Conservation (phyloP, 2,113 vertebrate genomes). For the Syrrhaptes paradoxus region DNA sequence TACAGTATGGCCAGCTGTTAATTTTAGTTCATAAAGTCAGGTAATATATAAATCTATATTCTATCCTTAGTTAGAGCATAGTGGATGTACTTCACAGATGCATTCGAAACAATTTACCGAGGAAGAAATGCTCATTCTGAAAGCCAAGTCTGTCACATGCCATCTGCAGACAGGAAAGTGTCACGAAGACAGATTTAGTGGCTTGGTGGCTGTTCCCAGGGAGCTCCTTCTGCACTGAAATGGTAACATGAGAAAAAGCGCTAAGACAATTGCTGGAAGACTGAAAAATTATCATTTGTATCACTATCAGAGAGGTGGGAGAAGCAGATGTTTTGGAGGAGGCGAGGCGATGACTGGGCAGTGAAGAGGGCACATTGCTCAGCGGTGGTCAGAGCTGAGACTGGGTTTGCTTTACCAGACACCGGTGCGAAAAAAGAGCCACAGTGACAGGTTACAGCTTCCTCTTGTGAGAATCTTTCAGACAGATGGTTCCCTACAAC, state of each 20-base stretch:
- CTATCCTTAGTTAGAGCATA: not conserved
- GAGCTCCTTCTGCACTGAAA: slow-evolving; percentile 33
- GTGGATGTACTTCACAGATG: not conserved
- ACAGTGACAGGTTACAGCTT: not conserved
- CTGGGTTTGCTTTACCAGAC: not conserved
- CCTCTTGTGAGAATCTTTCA: not conserved
- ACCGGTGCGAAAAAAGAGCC: not conserved
- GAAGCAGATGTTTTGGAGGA: not conserved
- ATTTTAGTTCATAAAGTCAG: not conserved
- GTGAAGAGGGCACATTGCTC: not conserved
- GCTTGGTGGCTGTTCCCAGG: slow-evolving; percentile 14
- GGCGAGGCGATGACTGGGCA: not conserved
- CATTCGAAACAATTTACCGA: slow-evolving; percentile 14
- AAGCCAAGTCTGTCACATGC: slow-evolving; percentile 13
- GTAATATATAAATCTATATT: not conserved
- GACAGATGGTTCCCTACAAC: not conserved
- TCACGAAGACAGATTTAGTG: slow-evolving; percentile 49
- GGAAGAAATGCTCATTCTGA: slow-evolving; percentile 16
- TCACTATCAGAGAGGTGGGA: not conserved
- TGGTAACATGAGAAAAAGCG: slow-evolving; percentile 32
- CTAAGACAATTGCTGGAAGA: slow-evolving; percentile 21
- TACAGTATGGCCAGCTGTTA: not conserved
- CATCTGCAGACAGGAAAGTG: slow-evolving; percentile 53
- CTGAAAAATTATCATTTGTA: slow-evolving; percentile 35
- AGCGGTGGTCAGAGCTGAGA: not conserved